Evolutionary conservation across 2,113 vertebrate species (phyloP).

Genomic region (Motacilla alba): DNA sequence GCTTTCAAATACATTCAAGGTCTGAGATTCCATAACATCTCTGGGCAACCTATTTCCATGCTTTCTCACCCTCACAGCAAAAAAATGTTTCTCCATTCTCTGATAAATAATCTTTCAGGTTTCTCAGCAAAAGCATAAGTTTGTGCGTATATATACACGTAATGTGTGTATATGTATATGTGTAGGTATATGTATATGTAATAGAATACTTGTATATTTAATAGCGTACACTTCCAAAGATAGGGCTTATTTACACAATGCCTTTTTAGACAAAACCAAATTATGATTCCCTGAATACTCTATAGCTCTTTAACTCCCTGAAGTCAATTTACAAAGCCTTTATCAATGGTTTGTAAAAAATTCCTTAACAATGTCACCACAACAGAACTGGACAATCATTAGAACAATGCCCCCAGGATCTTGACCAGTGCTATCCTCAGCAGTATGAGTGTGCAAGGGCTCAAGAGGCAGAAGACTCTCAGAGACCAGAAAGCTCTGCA

Average conservation of each 20-base stretch:
- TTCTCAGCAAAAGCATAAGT: neutral
- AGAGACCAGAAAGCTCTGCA: neutral
- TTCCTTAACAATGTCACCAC: neutral
- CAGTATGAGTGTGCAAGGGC: neutral
- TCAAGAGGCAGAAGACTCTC: neutral
- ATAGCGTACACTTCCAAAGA: neutral
- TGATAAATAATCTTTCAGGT: neutral
- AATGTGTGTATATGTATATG: fast-evolving
- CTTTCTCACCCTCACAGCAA: neutral
- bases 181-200: no score
- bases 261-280: neutral
- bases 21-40: neutral
- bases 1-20: fast-evolving
- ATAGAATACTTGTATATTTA: neutral
- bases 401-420: neutral
- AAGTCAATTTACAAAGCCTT: neutral
- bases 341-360: neutral
- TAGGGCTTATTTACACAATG: neutral
- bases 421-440: neutral
- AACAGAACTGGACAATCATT: neutral
- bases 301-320: neutral
- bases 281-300: neutral
- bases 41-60: neutral
- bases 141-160: neutral
- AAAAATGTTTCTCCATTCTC: neutral